phyloP scores from a whole-genome alignment of 2,797 vertebrate species.

The Gouania willdenowi region DNA sequence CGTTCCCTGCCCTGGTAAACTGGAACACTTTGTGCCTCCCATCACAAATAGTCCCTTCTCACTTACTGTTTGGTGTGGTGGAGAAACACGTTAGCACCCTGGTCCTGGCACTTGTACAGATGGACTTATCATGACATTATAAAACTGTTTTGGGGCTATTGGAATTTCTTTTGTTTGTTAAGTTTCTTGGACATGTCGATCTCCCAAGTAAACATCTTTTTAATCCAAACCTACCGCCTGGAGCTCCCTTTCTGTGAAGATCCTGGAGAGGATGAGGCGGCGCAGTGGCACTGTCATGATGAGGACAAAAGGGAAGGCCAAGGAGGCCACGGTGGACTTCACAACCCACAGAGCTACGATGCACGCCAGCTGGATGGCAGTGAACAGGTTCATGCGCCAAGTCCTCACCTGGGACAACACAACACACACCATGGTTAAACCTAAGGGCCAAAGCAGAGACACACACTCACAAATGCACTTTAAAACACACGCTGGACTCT shows the following conservation, averaged over 20 bases:
- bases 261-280: constrained; percentile 85
- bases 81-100: no score
- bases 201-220: no score
- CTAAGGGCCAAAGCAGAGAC: background rate
- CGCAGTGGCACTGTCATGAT: constrained; percentile 97
- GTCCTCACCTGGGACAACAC: constrained; percentile 87
- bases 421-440: no score
- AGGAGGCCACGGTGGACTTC: constrained; percentile 89
- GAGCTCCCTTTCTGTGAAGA: constrained; percentile 95
- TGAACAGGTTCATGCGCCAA: constrained; percentile 98
- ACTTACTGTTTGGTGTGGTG: no score
- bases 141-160: no score
- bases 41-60: no score
- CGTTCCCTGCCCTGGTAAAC: no score
- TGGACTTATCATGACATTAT: no score
- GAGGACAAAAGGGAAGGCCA: constrained; percentile 96
- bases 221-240: constrained; percentile 88
- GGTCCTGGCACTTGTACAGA: no score
- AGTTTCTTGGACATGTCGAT: no score
- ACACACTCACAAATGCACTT: background rate
- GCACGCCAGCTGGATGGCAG: constrained; percentile 90
- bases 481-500: background rate
- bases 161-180: no score
- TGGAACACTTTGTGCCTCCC: no score
- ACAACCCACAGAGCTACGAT: constrained; percentile 94